phyloP scores from a whole-genome alignment of 2,888 invertebrate genomes.

The Limnephilus auricula region DNA sequence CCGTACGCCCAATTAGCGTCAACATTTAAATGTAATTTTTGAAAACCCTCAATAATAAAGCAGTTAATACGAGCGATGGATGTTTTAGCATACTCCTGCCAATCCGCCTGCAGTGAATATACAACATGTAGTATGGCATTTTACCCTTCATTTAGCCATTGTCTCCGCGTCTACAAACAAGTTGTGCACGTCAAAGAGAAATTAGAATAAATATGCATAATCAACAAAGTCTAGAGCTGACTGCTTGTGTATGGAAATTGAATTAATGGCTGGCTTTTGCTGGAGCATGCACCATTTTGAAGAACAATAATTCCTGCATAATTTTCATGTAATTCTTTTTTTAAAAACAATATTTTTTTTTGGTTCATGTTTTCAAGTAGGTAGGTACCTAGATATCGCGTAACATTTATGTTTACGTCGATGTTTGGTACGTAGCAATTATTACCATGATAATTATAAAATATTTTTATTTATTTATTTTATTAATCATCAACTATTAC shows the following conservation, averaged over 20 bases:
- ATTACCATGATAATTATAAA: too few relatives aligned
- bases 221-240: conserved; percentile 8
- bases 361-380: too few relatives aligned
- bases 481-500: too few relatives aligned
- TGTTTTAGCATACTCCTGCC: conserved; percentile 8
- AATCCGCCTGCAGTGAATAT: not conserved
- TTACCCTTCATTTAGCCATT: conserved; percentile 33
- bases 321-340: not conserved
- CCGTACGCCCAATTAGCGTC: not conserved
- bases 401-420: too few relatives aligned
- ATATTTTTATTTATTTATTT: too few relatives aligned
- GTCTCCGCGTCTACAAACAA: conserved; percentile 30
- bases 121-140: not conserved
- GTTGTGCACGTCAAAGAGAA: conserved; percentile 47
- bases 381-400: too few relatives aligned
- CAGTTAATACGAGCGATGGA: not conserved
- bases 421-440: too few relatives aligned
- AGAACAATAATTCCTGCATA: not conserved
- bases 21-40: not conserved
- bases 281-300: conserved; percentile 38
- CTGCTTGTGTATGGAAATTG: conserved; percentile 23
- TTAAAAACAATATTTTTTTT: not conserved
- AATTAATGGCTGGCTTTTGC: conserved; percentile 37
- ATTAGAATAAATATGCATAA: conserved; percentile 50
- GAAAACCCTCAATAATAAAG: not conserved